Conservation (phyloP, 1,140 invertebrate genomes). For the Lordiphosa stackelbergi region DNA sequence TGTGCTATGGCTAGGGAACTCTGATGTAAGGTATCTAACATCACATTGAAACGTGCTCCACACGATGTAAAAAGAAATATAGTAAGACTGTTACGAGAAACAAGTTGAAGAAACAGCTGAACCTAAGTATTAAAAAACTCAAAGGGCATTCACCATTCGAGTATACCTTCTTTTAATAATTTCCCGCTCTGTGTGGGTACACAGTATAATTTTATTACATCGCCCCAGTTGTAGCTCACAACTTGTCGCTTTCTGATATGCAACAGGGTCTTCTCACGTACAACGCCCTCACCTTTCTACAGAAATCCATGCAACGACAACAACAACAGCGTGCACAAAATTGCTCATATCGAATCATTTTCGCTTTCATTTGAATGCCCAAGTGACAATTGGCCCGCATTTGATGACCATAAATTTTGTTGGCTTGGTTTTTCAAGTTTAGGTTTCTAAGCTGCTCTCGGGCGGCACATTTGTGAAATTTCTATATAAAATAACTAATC, state of each 20-base stretch:
- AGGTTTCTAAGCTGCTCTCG: constrained; percentile 31
- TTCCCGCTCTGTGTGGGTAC: too few species aligned
- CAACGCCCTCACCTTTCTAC: constrained; percentile 45
- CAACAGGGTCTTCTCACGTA: constrained; percentile 46
- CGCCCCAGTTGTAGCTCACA: too few species aligned
- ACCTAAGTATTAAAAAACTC: too few species aligned
- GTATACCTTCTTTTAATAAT: too few species aligned
- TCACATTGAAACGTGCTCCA: too few species aligned
- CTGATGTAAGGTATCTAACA: too few species aligned
- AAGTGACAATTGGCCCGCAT: constrained; percentile 13
- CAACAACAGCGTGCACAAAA: constrained; percentile 20
- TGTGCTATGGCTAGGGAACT: too few species aligned
- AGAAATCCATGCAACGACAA: constrained; percentile 2
- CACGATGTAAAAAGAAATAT: too few species aligned
- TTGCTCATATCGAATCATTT: constrained; percentile 51
- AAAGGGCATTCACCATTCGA: too few species aligned
- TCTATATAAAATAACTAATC: constrained; percentile 55
- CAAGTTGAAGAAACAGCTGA: too few species aligned
- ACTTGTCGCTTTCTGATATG: constrained; percentile 10
- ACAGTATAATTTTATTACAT: too few species aligned
- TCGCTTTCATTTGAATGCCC: constrained; percentile 59
- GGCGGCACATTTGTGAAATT: constrained; percentile 42
- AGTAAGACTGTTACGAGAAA: too few species aligned
- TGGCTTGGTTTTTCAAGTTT: constrained; percentile 16
- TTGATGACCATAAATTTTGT: constrained; percentile 46